A percentile compares a stretch with the other conserved stretches of the same genome.
These are phyloP conservation scores for Etheostoma cragini DNA, from an alignment of 2,113 vertebrate genomes.

Conservation along the genomic window DNA sequence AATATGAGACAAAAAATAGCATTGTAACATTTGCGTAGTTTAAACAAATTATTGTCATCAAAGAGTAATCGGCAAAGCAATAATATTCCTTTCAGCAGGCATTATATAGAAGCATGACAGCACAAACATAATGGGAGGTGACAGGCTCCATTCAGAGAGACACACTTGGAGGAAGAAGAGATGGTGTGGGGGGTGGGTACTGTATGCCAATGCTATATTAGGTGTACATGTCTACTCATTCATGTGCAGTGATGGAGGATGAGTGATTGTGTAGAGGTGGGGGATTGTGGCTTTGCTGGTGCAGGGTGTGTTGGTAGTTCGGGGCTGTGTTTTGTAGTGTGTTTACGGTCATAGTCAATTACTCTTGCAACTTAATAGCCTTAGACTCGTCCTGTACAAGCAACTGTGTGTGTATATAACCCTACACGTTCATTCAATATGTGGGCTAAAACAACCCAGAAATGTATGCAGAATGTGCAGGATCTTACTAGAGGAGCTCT, in stretches of 20 bases:
- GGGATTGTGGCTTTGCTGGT: not conserved
- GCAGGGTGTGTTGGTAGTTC: slow-evolving; percentile 10
- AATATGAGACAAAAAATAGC: not conserved
- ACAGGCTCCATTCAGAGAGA: slow-evolving; percentile 34
- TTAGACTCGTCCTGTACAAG: not conserved
- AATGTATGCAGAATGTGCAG: not conserved
- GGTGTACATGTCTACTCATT: slow-evolving; percentile 30
- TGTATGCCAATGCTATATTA: slow-evolving; percentile 6
- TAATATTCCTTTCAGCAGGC: slow-evolving; percentile 6
- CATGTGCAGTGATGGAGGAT: slow-evolving; percentile 23
- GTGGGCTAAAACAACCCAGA: not conserved
- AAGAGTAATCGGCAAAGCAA: not conserved
- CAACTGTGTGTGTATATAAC: not conserved
- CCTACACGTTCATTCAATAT: not conserved
- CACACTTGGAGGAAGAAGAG: slow-evolving; percentile 24
- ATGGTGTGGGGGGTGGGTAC: slow-evolving; percentile 13
- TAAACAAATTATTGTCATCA: not conserved
- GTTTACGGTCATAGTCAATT: not conserved
- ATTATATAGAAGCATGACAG: slow-evolving; percentile 66
- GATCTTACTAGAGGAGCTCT: slow-evolving; percentile 92
- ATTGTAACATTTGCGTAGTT: not conserved
- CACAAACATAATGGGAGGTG: slow-evolving; percentile 40
- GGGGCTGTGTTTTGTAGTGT: not conserved
- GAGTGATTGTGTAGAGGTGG: slow-evolving; percentile 1
- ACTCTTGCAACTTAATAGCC: not conserved